phyloP scores from a whole-genome alignment of 2,888 invertebrate species.

The Abrostola tripartita region DNA sequence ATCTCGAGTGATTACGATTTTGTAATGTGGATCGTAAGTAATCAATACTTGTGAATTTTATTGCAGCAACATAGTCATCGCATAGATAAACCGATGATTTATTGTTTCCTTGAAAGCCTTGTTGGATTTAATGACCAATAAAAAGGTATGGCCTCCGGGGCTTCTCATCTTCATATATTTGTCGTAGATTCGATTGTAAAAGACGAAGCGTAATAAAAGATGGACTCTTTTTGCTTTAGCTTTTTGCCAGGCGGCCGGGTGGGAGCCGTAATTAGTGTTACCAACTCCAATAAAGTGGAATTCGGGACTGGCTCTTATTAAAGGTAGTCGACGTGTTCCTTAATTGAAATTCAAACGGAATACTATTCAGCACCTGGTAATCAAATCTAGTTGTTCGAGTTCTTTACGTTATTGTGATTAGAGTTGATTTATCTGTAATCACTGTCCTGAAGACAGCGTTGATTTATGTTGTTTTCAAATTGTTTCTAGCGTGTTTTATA shows the following conservation, averaged over 20 bases:
- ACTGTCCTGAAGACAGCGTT: neutral
- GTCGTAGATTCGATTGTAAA: slow-evolving; percentile 54
- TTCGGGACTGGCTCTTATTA: slow-evolving; percentile 25
- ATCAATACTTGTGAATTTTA: slow-evolving; percentile 61
- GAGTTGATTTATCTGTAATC: neutral
- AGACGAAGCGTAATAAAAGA: slow-evolving; percentile 57
- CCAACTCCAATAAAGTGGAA: slow-evolving; percentile 40
- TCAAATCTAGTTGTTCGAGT: slow-evolving; percentile 1
- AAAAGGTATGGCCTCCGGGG: slow-evolving; percentile 59
- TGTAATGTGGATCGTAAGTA: slow-evolving; percentile 44
- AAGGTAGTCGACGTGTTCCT: slow-evolving; percentile 23
- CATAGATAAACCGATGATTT: slow-evolving; percentile 68
- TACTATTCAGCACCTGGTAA: slow-evolving; percentile 5
- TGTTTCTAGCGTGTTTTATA: neutral
- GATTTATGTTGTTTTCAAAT: neutral
- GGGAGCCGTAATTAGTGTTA: slow-evolving; percentile 42
- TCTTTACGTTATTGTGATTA: neutral
- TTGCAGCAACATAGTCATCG: slow-evolving; percentile 58
- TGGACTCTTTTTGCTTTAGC: slow-evolving; percentile 40
- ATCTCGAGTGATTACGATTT: slow-evolving; percentile 43
- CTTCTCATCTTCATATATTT: slow-evolving; percentile 42
- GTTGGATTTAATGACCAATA: slow-evolving; percentile 69
- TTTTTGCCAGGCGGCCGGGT: slow-evolving; percentile 22
- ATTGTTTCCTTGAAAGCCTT: slow-evolving; percentile 64
- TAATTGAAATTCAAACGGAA: slow-evolving; percentile 24